Conservation (phyloP, 2,797 vertebrate species). For the Mormyrops attenuatus region DNA sequence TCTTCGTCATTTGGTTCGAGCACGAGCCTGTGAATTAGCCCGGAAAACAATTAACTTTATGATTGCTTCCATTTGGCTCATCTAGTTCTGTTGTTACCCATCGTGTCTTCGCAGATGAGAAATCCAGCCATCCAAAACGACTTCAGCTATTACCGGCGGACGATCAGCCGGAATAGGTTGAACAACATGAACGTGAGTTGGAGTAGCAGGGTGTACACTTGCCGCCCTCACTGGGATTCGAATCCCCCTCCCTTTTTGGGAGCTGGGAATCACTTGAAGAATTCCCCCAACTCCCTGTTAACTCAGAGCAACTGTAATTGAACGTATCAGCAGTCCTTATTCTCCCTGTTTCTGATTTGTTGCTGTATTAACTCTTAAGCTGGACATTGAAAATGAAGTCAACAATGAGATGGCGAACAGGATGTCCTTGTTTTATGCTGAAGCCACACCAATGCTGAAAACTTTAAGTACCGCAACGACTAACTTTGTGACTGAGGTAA, state of each 20-base stretch:
- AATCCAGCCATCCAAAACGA: slow-evolving; percentile 97
- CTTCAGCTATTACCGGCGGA: slow-evolving; percentile 95
- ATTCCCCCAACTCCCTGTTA: not conserved
- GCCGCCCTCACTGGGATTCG: not conserved
- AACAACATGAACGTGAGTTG: slow-evolving; percentile 95
- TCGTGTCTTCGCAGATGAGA: slow-evolving; percentile 73
- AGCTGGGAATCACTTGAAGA: not conserved
- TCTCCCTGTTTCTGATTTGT: not conserved
- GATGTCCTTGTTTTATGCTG: slow-evolving; percentile 97
- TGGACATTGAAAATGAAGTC: slow-evolving; percentile 94
- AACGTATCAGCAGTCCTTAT: not conserved
- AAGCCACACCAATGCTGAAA: slow-evolving; percentile 96
- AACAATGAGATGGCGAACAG: slow-evolving; percentile 99
- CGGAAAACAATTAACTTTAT: not conserved
- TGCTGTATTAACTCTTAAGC: slow-evolving; percentile 51
- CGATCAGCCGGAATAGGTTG: slow-evolving; percentile 91
- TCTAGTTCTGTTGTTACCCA: not conserved
- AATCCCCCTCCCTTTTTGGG: not conserved
- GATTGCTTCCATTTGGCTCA: not conserved
- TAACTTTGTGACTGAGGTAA: slow-evolving; percentile 90
- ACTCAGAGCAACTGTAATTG: not conserved
- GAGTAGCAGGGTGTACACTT: not conserved
- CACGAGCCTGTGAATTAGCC: not conserved
- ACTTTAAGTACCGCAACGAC: slow-evolving; percentile 92
- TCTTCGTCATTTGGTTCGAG: not conserved